Conservation (phyloP, 2,113 vertebrate genomes). For the Jacana jacana region DNA sequence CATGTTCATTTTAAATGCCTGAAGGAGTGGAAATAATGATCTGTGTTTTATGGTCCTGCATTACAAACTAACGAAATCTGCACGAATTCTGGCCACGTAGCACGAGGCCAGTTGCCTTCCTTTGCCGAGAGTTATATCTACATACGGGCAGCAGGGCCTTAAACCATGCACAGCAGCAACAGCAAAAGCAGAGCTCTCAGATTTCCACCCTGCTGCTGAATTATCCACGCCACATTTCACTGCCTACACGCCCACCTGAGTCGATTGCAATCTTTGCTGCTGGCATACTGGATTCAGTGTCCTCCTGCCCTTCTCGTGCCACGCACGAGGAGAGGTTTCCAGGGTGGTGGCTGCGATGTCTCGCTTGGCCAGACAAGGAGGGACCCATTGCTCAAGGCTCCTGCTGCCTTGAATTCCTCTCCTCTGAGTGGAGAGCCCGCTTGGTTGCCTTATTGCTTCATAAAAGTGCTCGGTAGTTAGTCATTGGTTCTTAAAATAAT, state of each 20-base stretch:
- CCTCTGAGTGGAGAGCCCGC: not conserved
- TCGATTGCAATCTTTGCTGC: not conserved
- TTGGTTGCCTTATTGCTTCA: not conserved
- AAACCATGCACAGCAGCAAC: fast-evolving
- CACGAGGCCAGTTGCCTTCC: not conserved
- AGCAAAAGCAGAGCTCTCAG: not conserved
- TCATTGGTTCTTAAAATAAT: not conserved
- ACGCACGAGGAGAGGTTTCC: not conserved
- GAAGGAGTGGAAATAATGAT: not conserved
- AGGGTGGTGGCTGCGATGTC: not conserved
- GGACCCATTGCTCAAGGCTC: not conserved
- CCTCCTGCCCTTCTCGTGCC: not conserved
- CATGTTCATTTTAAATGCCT: not conserved
- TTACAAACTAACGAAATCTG: not conserved
- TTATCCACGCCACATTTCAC: fast-evolving
- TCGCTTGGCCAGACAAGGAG: not conserved
- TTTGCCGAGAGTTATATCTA: not conserved
- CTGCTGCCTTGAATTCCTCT: not conserved
- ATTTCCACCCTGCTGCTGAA: not conserved
- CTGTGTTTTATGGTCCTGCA: not conserved
- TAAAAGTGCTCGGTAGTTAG: not conserved
- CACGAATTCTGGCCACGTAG: not conserved
- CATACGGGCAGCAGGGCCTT: fast-evolving
- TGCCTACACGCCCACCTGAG: not conserved
- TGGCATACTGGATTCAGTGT: not conserved